phyloP scores from a whole-genome alignment of 2,888 invertebrate genomes.

The Plagodis dolabraria region DNA sequence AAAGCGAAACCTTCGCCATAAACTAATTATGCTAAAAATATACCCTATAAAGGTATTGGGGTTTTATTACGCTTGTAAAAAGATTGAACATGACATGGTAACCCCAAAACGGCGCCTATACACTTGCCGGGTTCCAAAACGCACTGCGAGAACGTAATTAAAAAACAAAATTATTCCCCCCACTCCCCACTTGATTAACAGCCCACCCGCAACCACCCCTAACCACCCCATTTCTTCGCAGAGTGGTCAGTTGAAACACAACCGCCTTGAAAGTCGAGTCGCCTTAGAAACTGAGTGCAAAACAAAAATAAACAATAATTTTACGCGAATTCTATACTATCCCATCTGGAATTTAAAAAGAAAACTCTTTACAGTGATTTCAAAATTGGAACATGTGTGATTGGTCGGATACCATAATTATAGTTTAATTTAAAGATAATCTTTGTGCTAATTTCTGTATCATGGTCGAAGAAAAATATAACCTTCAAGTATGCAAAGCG shows the following conservation, averaged over 20 bases:
- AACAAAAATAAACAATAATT: conserved; percentile 79
- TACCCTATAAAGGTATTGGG: conserved; percentile 15
- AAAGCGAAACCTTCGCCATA: conserved; percentile 13
- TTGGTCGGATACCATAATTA: background rate
- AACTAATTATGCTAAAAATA: conserved; percentile 27
- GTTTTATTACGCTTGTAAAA: conserved; percentile 21
- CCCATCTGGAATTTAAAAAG: background rate
- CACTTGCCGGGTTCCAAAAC: conserved; percentile 55
- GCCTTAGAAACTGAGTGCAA: conserved; percentile 79
- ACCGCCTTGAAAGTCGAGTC: conserved; percentile 73
- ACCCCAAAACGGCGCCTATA: conserved; percentile 36
- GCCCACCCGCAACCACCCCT: conserved; percentile 50
- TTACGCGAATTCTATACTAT: conserved; percentile 30
- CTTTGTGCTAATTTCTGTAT: conserved; percentile 49
- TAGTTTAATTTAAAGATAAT: conserved; percentile 17
- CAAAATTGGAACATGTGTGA: conserved; percentile 6
- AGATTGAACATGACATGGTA: conserved; percentile 40
- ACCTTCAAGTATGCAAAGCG: conserved; percentile 56
- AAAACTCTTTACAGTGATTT: conserved; percentile 1
- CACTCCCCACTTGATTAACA: conserved; percentile 65
- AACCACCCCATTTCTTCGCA: conserved; percentile 70
- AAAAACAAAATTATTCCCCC: conserved; percentile 81
- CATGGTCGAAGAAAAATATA: conserved; percentile 59
- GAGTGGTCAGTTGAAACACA: conserved; percentile 76
- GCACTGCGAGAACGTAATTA: conserved; percentile 75